Percentiles rank a stretch among this genome's conserved stretches.
Evolutionary conservation across 2,888 invertebrate species (phyloP).

Genomic region (Orgyia antiqua): DNA sequence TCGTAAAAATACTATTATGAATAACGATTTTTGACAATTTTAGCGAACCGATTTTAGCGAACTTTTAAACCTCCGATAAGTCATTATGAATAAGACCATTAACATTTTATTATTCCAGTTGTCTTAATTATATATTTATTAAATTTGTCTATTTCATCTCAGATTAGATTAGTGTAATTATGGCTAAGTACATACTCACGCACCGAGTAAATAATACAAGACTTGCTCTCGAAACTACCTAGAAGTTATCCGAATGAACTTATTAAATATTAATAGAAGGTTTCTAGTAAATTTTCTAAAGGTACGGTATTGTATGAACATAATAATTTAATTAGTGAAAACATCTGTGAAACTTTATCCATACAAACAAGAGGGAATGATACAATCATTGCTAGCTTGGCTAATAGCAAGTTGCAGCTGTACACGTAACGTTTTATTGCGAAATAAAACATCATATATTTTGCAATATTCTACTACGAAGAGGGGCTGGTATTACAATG

Average conservation of each 20-base stretch:
- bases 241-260: slow-evolving; percentile 14
- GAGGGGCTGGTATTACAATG: slow-evolving; percentile 40
- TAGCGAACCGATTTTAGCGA: no score
- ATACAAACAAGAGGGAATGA: no score
- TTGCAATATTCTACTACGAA: slow-evolving; percentile 15
- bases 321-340: slow-evolving; percentile 12
- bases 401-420: no score
- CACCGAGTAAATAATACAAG: slow-evolving; percentile 20
- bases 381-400: no score
- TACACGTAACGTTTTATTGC: slow-evolving; percentile 54
- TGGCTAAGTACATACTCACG: neutral
- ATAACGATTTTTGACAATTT: no score
- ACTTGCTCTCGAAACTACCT: slow-evolving; percentile 4
- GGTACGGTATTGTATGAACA: slow-evolving; percentile 7
- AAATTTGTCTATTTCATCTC: no score
- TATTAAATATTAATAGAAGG: slow-evolving; percentile 17
- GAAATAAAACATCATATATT: slow-evolving; percentile 58
- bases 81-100: no score
- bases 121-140: neutral
- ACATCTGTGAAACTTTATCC: no score
- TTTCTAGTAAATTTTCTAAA: slow-evolving; percentile 12
- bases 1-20: no score
- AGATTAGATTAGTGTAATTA: no score
- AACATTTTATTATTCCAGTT: no score
- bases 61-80: no score